Conservation (phyloP, 2,888 invertebrate genomes). For the Thalpophila matura region DNA sequence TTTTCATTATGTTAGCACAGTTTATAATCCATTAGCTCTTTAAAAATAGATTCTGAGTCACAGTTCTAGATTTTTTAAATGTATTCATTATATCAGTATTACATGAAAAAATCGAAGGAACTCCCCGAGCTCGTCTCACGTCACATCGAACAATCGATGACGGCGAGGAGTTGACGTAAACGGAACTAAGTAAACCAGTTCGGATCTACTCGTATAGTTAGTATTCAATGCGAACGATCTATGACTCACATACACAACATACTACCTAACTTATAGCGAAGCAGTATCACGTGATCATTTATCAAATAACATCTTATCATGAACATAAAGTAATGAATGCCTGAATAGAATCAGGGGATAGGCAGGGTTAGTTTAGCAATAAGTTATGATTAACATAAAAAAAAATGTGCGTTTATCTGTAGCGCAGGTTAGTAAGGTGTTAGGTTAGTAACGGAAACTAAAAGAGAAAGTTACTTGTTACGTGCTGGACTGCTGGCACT, state of each 20-base stretch:
- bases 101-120: conserved; percentile 39
- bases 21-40: too few relatives aligned
- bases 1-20: too few relatives aligned
- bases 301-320: neutral
- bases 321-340: neutral
- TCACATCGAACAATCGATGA: conserved; percentile 55
- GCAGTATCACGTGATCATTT: neutral
- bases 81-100: conserved; percentile 8
- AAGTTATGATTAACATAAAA: neutral
- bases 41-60: conserved; percentile 20
- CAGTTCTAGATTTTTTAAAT: conserved; percentile 19
- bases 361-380: neutral
- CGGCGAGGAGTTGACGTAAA: conserved; percentile 51
- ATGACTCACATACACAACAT: conserved; percentile 51
- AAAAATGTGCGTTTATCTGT: too few relatives aligned
- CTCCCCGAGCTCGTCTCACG: conserved; percentile 49
- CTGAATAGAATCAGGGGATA: too few relatives aligned
- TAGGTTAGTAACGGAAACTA: conserved; percentile 6
- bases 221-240: conserved; percentile 53
- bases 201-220: conserved; percentile 47
- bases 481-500: conserved; percentile 18
- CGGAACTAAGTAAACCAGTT: conserved; percentile 64
- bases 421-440: too few relatives aligned
- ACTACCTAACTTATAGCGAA: neutral
- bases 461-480: conserved; percentile 44